phyloP scores from a whole-genome alignment of 2,888 invertebrate species.

The Eupithecia subumbrata region DNA sequence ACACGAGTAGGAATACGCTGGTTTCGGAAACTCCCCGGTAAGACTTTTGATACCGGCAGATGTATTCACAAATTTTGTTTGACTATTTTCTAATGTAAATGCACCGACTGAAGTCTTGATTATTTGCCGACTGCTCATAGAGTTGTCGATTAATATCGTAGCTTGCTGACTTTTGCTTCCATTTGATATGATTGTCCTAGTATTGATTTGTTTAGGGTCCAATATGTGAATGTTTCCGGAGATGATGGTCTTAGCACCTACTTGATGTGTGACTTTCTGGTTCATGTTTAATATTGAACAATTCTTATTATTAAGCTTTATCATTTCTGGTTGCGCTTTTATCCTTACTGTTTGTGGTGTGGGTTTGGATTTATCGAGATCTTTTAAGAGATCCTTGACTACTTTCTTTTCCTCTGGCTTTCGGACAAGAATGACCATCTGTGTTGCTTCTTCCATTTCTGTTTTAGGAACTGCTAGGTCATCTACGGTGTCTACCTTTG shows the following conservation, averaged over 20 bases:
- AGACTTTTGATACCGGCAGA: conserved; percentile 65
- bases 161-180: conserved; percentile 78
- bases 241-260: conserved; percentile 80
- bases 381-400: conserved; percentile 86
- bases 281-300: conserved; percentile 78
- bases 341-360: conserved; percentile 71
- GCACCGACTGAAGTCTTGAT: conserved; percentile 76
- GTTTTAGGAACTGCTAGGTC: conserved; percentile 59
- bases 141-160: conserved; percentile 80
- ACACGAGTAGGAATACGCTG: conserved; percentile 98
- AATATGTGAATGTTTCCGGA: conserved; percentile 83
- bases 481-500: conserved; percentile 75
- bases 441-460: conserved; percentile 75
- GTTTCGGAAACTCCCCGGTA: conserved; percentile 93
- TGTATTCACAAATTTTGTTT: conserved; percentile 72
- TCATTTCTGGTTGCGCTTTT: conserved; percentile 74
- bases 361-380: conserved; percentile 74
- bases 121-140: conserved; percentile 78
- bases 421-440: conserved; percentile 78
- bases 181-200: conserved; percentile 80
- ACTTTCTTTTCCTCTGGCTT: conserved; percentile 80
- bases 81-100: conserved; percentile 73
- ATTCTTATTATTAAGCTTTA: conserved; percentile 77
- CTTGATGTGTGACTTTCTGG: conserved; percentile 74
- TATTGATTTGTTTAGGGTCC: conserved; percentile 72